Evolutionary conservation across 2,888 invertebrate species (phyloP).

Genomic region (Aporophyla lueneburgensis): DNA sequence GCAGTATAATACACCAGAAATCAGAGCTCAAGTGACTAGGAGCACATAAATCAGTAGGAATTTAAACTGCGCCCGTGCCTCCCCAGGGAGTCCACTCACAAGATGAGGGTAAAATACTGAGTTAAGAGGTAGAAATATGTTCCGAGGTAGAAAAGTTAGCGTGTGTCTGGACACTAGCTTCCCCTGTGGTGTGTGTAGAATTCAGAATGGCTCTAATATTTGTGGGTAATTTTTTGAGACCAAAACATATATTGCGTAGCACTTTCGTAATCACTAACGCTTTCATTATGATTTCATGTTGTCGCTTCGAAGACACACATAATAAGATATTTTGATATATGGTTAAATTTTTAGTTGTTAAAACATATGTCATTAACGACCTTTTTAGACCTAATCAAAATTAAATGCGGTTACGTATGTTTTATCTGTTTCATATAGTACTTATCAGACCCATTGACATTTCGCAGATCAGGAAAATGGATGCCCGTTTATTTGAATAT

Average conservation of each 20-base stretch:
- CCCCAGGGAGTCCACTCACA: constrained; percentile 49
- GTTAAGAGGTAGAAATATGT: constrained; percentile 64
- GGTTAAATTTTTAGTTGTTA: too few species aligned
- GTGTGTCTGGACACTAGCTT: constrained; percentile 27
- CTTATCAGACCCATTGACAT: neutral
- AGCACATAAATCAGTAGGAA: constrained; percentile 63
- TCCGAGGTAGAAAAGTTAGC: constrained; percentile 45
- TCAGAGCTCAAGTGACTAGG: constrained; percentile 60
- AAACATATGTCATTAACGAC: too few species aligned
- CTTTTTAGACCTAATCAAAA: too few species aligned
- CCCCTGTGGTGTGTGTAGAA: constrained; percentile 5
- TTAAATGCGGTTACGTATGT: too few species aligned
- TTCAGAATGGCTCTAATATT: constrained; percentile 16
- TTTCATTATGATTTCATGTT: neutral
- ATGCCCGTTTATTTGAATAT: constrained; percentile 5
- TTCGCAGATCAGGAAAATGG: constrained; percentile 1
- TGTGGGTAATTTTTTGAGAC: neutral
- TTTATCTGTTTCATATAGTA: neutral
- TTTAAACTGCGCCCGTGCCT: constrained; percentile 63
- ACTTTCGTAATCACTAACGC: neutral
- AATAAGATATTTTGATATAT: too few species aligned
- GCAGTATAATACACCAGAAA: constrained; percentile 50
- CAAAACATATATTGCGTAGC: neutral
- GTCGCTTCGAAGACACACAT: too few species aligned
- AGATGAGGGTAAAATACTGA: constrained; percentile 66